Percentiles rank a stretch among this genome's conserved stretches.
Conservation (phyloP, 2,888 invertebrate species). For the Rhorus exstirpatorius region DNA sequence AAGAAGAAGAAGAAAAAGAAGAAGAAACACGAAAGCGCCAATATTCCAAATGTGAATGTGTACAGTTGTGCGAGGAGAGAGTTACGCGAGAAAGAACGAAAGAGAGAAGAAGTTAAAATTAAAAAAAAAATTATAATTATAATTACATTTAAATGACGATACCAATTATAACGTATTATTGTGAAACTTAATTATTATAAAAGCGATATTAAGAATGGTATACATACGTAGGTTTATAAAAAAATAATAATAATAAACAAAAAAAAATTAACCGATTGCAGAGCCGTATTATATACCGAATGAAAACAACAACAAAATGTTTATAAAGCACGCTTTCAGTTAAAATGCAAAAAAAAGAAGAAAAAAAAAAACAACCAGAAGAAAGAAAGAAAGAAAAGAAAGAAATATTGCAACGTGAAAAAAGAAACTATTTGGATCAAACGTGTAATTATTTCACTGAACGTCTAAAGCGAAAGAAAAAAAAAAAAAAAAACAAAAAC, state of each 20-base stretch:
- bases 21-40: constrained; percentile 38
- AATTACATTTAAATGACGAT: constrained; percentile 80
- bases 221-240: constrained; percentile 80
- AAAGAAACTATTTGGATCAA: constrained; percentile 31
- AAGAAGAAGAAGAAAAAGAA: constrained; percentile 73
- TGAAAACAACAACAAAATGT: too few species aligned
- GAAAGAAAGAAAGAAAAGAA: constrained; percentile 11
- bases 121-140: constrained; percentile 71
- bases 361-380: too few species aligned
- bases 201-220: constrained; percentile 79
- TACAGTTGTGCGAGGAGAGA: constrained; percentile 79
- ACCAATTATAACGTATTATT: constrained; percentile 79
- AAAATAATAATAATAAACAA: constrained; percentile 40
- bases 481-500: constrained; percentile 29
- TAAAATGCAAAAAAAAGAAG: constrained; percentile 52
- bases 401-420: constrained; percentile 30
- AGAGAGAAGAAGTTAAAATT: constrained; percentile 27
- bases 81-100: constrained; percentile 11
- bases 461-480: constrained; percentile 41
- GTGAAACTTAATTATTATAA: constrained; percentile 81
- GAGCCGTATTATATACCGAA: constrained; percentile 80
- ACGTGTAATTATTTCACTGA: constrained; percentile 56
- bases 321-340: constrained; percentile 74
- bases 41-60: constrained; percentile 79
- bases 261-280: constrained; percentile 77